phyloP scores from a whole-genome alignment of 2,797 vertebrate genomes.

The Spizella passerina region DNA sequence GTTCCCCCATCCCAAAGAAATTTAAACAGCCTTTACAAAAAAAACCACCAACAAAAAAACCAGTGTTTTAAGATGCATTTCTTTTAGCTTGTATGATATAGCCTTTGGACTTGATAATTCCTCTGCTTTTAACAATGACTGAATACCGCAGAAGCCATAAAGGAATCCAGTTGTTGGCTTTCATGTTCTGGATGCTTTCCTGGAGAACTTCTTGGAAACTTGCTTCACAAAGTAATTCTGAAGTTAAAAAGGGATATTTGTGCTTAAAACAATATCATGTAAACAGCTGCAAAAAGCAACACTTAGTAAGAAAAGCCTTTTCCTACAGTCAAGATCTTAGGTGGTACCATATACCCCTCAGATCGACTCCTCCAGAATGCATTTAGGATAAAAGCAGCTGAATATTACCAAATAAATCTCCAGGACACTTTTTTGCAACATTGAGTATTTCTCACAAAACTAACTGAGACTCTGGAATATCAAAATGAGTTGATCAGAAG shows the following conservation, averaged over 20 bases:
- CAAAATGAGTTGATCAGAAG: not conserved
- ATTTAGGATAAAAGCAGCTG: not conserved
- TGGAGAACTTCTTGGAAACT: slow-evolving; percentile 89
- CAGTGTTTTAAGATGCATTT: slow-evolving; percentile 68
- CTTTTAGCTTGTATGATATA: slow-evolving; percentile 93
- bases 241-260: slow-evolving; percentile 57
- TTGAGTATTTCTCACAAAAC: not conserved
- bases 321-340: not conserved
- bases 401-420: not conserved
- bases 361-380: not conserved
- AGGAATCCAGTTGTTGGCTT: slow-evolving; percentile 85
- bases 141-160: slow-evolving; percentile 98
- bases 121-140: slow-evolving; percentile 96
- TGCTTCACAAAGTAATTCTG: slow-evolving; percentile 91
- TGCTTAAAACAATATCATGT: slow-evolving; percentile 19
- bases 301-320: not conserved
- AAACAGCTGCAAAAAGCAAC: slow-evolving; percentile 25
- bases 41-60: not conserved
- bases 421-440: not conserved
- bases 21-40: not conserved
- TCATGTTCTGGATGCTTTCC: slow-evolving; percentile 82
- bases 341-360: not conserved
- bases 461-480: not conserved
- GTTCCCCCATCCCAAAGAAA: not conserved
- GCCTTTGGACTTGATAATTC: slow-evolving; percentile 98